A percentile compares a stretch with the other conserved stretches of the same genome.
Evolutionary conservation across 2,888 invertebrate genomes (phyloP).

Genomic region (Oligia fasciuncula): DNA sequence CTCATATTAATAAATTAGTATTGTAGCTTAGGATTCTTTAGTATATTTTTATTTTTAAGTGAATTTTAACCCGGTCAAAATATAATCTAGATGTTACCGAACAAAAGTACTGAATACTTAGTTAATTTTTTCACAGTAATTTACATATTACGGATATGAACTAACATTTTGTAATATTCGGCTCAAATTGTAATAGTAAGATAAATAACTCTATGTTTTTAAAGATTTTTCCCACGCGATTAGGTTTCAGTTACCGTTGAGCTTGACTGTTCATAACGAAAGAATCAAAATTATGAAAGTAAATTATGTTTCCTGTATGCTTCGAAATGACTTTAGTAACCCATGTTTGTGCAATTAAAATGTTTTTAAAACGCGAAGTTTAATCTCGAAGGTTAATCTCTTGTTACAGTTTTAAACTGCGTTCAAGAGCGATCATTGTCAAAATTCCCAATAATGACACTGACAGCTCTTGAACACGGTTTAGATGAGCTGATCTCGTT

Average conservation of each 20-base stretch:
- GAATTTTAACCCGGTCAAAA: slow-evolving; percentile 53
- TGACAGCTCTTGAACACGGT: too few relatives aligned
- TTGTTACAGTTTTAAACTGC: neutral
- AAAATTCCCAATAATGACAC: neutral
- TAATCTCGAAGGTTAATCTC: too few relatives aligned
- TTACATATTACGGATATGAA: slow-evolving; percentile 35
- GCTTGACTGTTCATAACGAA: neutral
- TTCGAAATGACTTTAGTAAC: neutral
- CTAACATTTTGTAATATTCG: slow-evolving; percentile 52
- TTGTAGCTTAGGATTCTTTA: too few relatives aligned
- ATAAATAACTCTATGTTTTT: slow-evolving; percentile 32
- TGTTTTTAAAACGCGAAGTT: neutral
- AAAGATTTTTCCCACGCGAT: slow-evolving; percentile 46
- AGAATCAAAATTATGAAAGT: neutral
- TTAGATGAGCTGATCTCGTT: too few relatives aligned
- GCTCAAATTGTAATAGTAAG: slow-evolving; percentile 28
- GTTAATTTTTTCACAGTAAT: slow-evolving; percentile 42
- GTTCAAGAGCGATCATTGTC: neutral
- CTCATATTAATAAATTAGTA: too few relatives aligned
- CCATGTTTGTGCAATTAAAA: neutral
- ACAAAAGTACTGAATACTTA: slow-evolving; percentile 38
- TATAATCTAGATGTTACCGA: slow-evolving; percentile 47
- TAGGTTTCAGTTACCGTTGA: neutral
- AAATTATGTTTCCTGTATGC: slow-evolving; percentile 2
- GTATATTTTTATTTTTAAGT: slow-evolving; percentile 7